Conservation (phyloP, 2,888 invertebrate species). For the Ennomos erosarius region DNA sequence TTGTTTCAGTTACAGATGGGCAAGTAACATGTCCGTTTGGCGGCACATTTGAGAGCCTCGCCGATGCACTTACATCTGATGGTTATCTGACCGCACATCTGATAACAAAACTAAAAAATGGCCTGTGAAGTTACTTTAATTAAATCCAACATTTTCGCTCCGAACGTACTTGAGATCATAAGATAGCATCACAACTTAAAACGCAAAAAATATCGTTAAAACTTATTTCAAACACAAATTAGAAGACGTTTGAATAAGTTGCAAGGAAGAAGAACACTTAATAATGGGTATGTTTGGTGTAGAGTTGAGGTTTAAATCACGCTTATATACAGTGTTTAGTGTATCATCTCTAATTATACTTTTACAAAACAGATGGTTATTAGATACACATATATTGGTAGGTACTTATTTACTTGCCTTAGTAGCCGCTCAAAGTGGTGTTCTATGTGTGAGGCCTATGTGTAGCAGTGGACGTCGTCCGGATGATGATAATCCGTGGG, state of each 20-base stretch:
- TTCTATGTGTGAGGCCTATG: too few species aligned
- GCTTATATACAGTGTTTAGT: too few species aligned
- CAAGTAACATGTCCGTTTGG: slow-evolving; percentile 57
- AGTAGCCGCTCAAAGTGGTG: too few species aligned
- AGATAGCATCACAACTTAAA: slow-evolving; percentile 57
- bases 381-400: too few species aligned
- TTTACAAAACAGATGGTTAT: too few species aligned
- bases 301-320: too few species aligned
- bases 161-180: slow-evolving; percentile 49
- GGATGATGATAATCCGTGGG: too few species aligned
- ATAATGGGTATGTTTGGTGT: too few species aligned
- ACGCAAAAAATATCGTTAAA: slow-evolving; percentile 51
- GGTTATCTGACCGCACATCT: slow-evolving; percentile 72
- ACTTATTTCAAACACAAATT: slow-evolving; percentile 61
- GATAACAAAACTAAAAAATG: slow-evolving; percentile 74
- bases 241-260: slow-evolving; percentile 54
- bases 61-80: slow-evolving; percentile 76
- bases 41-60: slow-evolving; percentile 69
- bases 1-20: slow-evolving; percentile 28
- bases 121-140: slow-evolving; percentile 71
- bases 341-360: too few species aligned
- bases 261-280: slow-evolving; percentile 15
- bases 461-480: too few species aligned
- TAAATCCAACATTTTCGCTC: slow-evolving; percentile 68
- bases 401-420: too few species aligned